These are phyloP conservation scores for Lathamus discolor DNA, from an alignment of 2,113 vertebrate genomes.

Conservation along the genomic window DNA sequence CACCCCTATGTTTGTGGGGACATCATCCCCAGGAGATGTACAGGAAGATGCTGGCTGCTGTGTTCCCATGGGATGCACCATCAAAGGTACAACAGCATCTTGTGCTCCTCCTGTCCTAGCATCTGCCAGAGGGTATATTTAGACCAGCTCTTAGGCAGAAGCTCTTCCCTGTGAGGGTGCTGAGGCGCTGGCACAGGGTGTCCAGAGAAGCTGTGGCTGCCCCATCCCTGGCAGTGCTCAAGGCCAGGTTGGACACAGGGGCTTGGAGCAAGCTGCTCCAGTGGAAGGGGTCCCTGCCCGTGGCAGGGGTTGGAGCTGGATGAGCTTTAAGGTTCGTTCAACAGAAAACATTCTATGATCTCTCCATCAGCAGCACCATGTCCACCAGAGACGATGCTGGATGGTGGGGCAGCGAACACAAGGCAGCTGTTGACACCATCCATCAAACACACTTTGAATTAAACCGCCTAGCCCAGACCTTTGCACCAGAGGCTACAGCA, in stretches of 20 bases:
- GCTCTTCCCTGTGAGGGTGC: background rate
- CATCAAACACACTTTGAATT: background rate
- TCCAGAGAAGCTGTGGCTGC: background rate
- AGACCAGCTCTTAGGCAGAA: background rate
- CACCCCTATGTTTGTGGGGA: background rate
- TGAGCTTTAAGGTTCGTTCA: background rate
- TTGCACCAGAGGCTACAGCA: background rate
- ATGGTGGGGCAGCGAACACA: background rate
- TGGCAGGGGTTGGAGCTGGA: background rate
- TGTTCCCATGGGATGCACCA: fast-evolving
- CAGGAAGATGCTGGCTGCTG: background rate
- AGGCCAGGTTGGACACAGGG: background rate
- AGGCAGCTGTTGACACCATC: too few species aligned
- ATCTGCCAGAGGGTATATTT: background rate
- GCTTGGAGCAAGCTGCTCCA: background rate
- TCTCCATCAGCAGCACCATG: background rate
- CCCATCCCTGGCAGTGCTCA: background rate
- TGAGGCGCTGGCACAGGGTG: background rate
- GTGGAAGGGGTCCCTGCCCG: background rate
- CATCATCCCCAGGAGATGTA: fast-evolving
- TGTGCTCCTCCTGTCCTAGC: background rate
- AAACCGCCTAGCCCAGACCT: background rate
- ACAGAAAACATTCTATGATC: background rate
- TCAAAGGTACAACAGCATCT: background rate
- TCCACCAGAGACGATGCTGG: background rate